These are phyloP conservation scores for Hypolimnas misippus DNA, from an alignment of 2,888 invertebrate genomes.

Conservation along the genomic window DNA sequence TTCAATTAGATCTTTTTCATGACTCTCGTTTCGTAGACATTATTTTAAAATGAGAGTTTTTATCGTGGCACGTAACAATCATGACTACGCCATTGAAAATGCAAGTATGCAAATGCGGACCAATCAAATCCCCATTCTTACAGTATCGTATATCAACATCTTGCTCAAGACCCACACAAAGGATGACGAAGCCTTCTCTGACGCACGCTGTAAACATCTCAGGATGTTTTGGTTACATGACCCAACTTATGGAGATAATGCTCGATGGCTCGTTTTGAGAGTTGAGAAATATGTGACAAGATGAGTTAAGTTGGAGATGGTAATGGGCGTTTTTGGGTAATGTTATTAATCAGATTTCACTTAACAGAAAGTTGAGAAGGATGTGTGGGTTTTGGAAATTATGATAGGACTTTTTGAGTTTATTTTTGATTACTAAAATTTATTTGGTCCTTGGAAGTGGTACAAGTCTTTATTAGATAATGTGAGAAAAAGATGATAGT, in stretches of 20 bases:
- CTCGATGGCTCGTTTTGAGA: conserved; percentile 25
- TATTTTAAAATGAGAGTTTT: no score
- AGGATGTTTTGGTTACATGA: conserved; percentile 47
- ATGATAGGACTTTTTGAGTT: no score
- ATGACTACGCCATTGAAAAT: conserved; percentile 17
- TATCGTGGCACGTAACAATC: not conserved
- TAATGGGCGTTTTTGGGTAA: not conserved
- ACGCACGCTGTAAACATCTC: conserved; percentile 44
- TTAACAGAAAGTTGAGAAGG: not conserved
- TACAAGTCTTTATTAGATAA: no score
- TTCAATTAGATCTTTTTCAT: no score
- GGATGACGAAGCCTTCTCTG: conserved; percentile 46
- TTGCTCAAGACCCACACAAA: conserved; percentile 45
- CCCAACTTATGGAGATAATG: conserved; percentile 47
- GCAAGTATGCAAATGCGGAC: conserved; percentile 22
- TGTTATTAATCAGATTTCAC: conserved; percentile 1
- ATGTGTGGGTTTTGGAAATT: not conserved
- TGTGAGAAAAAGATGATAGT: no score
- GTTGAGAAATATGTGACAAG: conserved; percentile 9
- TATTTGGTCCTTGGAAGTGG: no score
- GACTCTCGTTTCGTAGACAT: no score
- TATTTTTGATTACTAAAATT: no score
- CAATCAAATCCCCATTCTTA: conserved; percentile 26
- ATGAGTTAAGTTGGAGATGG: not conserved
- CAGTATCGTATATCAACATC: conserved; percentile 30